Percentiles rank a stretch among this genome's conserved stretches.
phyloP scores from a whole-genome alignment of 2,888 invertebrate genomes.

The Chymomyza amoena region DNA sequence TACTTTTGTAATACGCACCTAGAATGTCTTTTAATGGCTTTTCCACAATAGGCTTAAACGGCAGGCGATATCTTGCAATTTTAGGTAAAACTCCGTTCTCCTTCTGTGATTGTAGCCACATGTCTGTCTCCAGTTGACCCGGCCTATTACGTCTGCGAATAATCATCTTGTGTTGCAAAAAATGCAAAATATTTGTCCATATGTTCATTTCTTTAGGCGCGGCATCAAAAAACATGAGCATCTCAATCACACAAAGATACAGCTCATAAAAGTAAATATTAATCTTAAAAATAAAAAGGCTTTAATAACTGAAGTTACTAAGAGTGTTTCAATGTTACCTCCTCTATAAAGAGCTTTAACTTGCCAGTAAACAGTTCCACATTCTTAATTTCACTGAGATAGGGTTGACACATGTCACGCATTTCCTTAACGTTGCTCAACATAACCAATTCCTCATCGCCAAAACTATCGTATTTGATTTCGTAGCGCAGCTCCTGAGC shows the following conservation, averaged over 20 bases:
- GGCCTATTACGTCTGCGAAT: constrained; percentile 73
- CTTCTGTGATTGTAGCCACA: constrained; percentile 76
- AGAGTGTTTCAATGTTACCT: constrained; percentile 51
- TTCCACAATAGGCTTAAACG: constrained; percentile 76
- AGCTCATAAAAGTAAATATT: constrained; percentile 79
- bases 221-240: constrained; percentile 72
- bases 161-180: constrained; percentile 77
- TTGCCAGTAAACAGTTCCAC: constrained; percentile 70
- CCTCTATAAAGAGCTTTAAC: constrained; percentile 71
- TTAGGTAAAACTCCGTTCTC: constrained; percentile 77
- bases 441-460: constrained; percentile 76
- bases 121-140: constrained; percentile 76
- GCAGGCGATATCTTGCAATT: constrained; percentile 78
- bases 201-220: constrained; percentile 75
- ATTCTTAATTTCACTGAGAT: constrained; percentile 77
- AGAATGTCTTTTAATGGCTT: constrained; percentile 74
- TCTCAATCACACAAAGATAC: constrained; percentile 77
- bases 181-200: constrained; percentile 76
- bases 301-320: neutral
- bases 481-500: constrained; percentile 76
- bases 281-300: constrained; percentile 56
- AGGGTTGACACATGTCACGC: constrained; percentile 72
- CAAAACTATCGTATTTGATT: constrained; percentile 73
- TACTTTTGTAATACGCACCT: constrained; percentile 40
- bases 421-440: constrained; percentile 71